A percentile compares a stretch with the other conserved stretches of the same genome.
Conservation (phyloP, 2,113 vertebrate genomes). For the Bufo gargarizans region DNA sequence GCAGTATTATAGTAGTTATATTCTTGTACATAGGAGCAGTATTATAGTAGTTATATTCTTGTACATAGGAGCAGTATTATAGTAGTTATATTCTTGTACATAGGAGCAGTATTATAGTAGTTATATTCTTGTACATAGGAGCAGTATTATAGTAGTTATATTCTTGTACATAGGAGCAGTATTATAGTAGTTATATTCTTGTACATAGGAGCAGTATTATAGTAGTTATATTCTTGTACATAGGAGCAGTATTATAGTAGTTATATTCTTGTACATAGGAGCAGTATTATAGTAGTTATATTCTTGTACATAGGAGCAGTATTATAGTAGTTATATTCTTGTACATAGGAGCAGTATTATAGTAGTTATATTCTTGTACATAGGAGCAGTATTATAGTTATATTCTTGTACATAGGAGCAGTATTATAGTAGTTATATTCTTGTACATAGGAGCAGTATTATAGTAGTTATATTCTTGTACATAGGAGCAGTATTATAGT, state of each 20-base stretch:
- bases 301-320: neutral
- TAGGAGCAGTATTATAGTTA: too few relatives aligned
- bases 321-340: slow-evolving; percentile 13
- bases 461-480: slow-evolving; percentile 7
- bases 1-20: too few relatives aligned
- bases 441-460: neutral
- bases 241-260: slow-evolving; percentile 6
- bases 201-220: neutral
- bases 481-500: neutral
- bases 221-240: slow-evolving; percentile 14
- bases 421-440: too few relatives aligned
- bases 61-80: too few relatives aligned
- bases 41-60: too few relatives aligned
- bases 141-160: neutral
- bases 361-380: too few relatives aligned
- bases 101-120: slow-evolving; percentile 7
- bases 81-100: neutral
- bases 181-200: slow-evolving; percentile 2
- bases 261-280: neutral
- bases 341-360: neutral
- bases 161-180: neutral
- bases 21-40: too few relatives aligned
- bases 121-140: neutral
- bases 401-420: too few relatives aligned
- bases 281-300: slow-evolving; percentile 18